Evolutionary conservation across 2,113 vertebrate species (phyloP).

Genomic region (Pandion haliaetus): DNA sequence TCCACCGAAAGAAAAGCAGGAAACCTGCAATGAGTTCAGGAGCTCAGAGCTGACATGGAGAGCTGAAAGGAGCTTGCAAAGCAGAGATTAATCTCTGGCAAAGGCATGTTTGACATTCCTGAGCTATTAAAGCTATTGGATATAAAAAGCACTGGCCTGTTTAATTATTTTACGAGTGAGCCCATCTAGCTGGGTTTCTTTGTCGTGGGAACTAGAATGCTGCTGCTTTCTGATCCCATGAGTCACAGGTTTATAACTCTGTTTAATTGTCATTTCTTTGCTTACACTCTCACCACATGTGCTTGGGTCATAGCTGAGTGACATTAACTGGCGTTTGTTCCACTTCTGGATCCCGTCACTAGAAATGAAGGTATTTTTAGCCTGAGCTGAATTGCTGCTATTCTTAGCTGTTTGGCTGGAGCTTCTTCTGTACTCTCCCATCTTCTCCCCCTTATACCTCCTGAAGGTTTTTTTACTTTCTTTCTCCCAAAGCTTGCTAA

Average conservation of each 20-base stretch:
- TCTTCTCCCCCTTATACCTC: background rate
- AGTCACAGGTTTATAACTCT: background rate
- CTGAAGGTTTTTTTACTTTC: background rate
- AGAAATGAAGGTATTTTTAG: constrained; percentile 35
- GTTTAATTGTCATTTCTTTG: background rate
- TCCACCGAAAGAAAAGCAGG: background rate
- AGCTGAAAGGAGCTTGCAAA: background rate
- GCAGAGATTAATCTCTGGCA: background rate
- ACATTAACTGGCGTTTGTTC: background rate
- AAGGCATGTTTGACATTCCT: background rate
- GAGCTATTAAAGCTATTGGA: background rate
- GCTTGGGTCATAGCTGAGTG: background rate
- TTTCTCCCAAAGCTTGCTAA: background rate
- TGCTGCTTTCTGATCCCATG: background rate
- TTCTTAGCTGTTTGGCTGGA: constrained; percentile 1
- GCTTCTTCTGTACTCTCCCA: background rate
- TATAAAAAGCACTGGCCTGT: background rate
- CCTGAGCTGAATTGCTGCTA: background rate
- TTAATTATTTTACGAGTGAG: background rate
- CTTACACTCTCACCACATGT: background rate
- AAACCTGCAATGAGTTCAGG: background rate
- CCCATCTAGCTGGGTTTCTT: background rate
- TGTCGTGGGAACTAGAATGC: background rate
- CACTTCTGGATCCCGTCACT: background rate
- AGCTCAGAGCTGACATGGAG: background rate